A percentile compares a stretch with the other conserved stretches of the same genome.
These are phyloP conservation scores for Mystacornis crossleyi DNA, from an alignment of 2,113 vertebrate species.

Conservation along the genomic window DNA sequence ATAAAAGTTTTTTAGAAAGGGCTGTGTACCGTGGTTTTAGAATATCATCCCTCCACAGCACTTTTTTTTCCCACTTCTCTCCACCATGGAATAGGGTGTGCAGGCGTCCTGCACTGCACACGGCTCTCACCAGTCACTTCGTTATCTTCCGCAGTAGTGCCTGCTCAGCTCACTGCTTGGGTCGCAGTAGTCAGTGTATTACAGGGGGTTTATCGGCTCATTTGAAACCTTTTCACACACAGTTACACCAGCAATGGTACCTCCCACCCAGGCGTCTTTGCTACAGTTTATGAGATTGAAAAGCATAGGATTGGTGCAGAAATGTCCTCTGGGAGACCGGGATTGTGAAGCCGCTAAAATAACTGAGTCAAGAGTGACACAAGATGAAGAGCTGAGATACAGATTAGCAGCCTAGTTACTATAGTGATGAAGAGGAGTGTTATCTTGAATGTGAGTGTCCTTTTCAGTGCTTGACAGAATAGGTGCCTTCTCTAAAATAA, in stretches of 20 bases:
- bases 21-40: neutral
- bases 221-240: neutral
- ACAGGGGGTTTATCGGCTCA: fast-evolving
- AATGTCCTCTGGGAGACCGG: fast-evolving
- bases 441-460: neutral
- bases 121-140: neutral
- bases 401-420: neutral
- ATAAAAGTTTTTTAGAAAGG: neutral
- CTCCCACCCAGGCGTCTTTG: neutral
- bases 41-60: neutral
- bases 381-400: neutral
- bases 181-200: neutral
- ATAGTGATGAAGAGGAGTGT: neutral
- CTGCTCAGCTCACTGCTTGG: neutral
- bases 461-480: neutral
- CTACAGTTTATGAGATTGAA: neutral
- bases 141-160: neutral
- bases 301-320: neutral
- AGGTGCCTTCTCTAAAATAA: neutral
- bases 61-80: neutral
- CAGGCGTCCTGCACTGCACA: neutral
- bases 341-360: neutral
- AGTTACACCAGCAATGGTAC: neutral
- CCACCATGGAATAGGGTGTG: neutral
- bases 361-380: neutral